Evolutionary conservation across 2,797 vertebrate species (phyloP).

Genomic region (Tachyglossus aculeatus): DNA sequence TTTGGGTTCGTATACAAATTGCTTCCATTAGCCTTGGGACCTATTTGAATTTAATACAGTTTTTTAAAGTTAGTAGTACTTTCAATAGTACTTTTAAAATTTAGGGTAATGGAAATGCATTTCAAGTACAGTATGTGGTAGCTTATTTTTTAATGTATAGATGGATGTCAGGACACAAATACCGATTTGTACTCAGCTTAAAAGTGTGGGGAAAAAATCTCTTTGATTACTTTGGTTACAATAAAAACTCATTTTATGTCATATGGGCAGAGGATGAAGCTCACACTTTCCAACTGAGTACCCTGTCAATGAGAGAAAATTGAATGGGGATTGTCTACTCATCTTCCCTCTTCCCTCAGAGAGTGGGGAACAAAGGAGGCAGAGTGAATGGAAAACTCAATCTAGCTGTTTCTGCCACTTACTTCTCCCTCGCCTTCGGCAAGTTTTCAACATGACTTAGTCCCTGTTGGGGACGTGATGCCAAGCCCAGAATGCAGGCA

Average conservation of each 20-base stretch:
- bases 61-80: constrained; percentile 77
- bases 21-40: constrained; percentile 86
- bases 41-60: constrained; percentile 82
- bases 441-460: no score
- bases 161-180: constrained; percentile 70
- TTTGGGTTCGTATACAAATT: constrained; percentile 83
- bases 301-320: not conserved
- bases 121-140: constrained; percentile 70
- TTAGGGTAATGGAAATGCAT: constrained; percentile 78
- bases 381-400: not conserved
- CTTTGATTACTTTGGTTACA: constrained; percentile 35
- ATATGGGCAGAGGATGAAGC: not conserved
- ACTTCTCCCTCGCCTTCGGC: no score
- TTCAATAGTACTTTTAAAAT: constrained; percentile 80
- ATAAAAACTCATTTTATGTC: not conserved
- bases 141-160: constrained; percentile 76
- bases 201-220: constrained; percentile 35
- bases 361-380: not conserved
- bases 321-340: not conserved
- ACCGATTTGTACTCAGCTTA: constrained; percentile 50
- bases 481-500: not conserved
- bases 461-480: not conserved
- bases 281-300: not conserved
- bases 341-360: not conserved
- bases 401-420: no score